Evolutionary conservation across 30 jellyfish, hydroid and myxozoan genomes (phyloP), one percentile per base, ranked within the genome.

Genomic region (Cassiopea xamachana): DNA sequence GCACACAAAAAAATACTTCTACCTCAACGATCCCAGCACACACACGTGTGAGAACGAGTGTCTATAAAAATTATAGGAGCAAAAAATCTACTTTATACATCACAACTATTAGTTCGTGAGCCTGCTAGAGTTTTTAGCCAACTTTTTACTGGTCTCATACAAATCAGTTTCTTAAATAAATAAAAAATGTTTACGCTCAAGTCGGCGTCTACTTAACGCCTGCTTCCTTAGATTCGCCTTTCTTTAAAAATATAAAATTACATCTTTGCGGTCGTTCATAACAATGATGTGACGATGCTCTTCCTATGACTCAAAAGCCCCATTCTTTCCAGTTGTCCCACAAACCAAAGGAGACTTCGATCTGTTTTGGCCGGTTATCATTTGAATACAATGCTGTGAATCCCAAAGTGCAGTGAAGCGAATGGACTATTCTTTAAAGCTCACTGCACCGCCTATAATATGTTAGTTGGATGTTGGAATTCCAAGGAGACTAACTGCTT

Each of bases 361-460:
- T 82, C 74, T 69, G 51, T 82, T 67, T 64, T 68, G 74, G 39
- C 18, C 51, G 51, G 83, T 46, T 82, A 44, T 46, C 74, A 27
- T 39, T 10, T 59, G 49, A 67, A 70, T 69, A 75, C 73, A 49
- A 50, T 50, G 87, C 71, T 78, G 48, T 78, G 16, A 45, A 18
- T 82, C 14, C 17, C 60, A 18, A 8, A 50, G 64, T 45, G 80
- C 82, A 82, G 69, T 68, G 82, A 68, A 82, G 90, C 90, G 90
- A 68, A 44, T 15, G 68, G 68, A 2, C 48, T 1, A 71, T 71
- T 18, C 80, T 19, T 15, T 17, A 62, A 43, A 5, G 85, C 85
- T 46, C 85, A 6, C 43, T 75, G 85, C 85, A 14, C 71, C 48
- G 47, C 15, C 47, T 2, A 16, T 69, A 44, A 1, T 48, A 2